These are phyloP conservation scores for Neoaliturus tenellus DNA, from an alignment of 2,888 invertebrate species.

Conservation along the genomic window DNA sequence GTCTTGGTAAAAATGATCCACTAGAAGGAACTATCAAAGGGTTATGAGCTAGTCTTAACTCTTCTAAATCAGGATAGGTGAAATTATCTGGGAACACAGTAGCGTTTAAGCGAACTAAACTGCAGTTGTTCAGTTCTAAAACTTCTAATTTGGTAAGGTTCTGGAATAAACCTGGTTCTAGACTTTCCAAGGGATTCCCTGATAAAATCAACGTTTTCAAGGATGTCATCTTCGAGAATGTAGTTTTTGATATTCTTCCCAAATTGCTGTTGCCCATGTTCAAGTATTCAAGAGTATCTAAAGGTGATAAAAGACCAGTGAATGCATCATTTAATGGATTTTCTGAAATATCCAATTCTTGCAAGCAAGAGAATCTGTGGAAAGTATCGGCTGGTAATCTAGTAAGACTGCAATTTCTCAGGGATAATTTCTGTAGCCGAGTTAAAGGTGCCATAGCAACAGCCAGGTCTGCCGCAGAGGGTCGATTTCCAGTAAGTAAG, in stretches of 20 bases:
- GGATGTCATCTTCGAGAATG: constrained; percentile 82
- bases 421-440: constrained; percentile 79
- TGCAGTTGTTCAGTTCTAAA: constrained; percentile 82
- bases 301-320: constrained; percentile 78
- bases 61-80: constrained; percentile 79
- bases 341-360: constrained; percentile 82
- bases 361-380: constrained; percentile 79
- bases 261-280: constrained; percentile 85
- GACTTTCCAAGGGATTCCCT: constrained; percentile 80
- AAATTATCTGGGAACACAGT: constrained; percentile 82
- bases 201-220: constrained; percentile 81
- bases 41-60: constrained; percentile 82
- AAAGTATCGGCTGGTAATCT: constrained; percentile 80
- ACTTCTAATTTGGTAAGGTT: constrained; percentile 81
- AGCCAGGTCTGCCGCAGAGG: constrained; percentile 81
- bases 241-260: constrained; percentile 79
- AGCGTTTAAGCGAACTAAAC: constrained; percentile 78
- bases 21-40: constrained; percentile 77
- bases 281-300: constrained; percentile 80
- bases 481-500: constrained; percentile 80
- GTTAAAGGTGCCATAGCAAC: constrained; percentile 80
- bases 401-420: constrained; percentile 80
- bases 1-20: constrained; percentile 80
- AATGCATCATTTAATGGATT: constrained; percentile 82
- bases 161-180: constrained; percentile 81